A percentile compares a stretch with the other conserved stretches of the same genome.
phyloP scores from a whole-genome alignment of 1,140 invertebrate genomes.

The Sitophilus oryzae region DNA sequence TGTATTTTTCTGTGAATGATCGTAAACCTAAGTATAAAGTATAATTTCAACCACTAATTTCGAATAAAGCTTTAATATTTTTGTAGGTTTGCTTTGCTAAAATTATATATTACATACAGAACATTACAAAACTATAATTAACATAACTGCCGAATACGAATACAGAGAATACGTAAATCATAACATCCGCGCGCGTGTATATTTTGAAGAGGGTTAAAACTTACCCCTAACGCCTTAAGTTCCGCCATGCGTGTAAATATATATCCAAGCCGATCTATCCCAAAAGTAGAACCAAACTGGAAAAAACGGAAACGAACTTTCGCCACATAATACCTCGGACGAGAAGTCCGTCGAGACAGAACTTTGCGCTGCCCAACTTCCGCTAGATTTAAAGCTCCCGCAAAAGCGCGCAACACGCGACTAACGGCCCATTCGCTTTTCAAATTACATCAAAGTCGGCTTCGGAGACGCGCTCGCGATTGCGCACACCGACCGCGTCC shows the following conservation, averaged over 20 bases:
- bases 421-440: slow-evolving; percentile 11
- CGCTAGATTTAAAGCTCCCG: neutral
- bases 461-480: too few species aligned
- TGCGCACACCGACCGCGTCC: too few species aligned
- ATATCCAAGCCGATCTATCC: slow-evolving; percentile 15
- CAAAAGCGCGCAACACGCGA: slow-evolving; percentile 12
- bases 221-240: slow-evolving; percentile 16
- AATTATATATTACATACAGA: too few species aligned
- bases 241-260: slow-evolving; percentile 17
- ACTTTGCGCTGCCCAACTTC: neutral
- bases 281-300: slow-evolving; percentile 5
- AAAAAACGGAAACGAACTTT: neutral
- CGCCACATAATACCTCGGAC: slow-evolving; percentile 13
- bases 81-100: neutral
- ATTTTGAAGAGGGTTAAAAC: too few species aligned
- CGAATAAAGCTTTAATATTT: too few species aligned
- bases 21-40: too few species aligned
- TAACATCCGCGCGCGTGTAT: too few species aligned
- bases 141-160: too few species aligned
- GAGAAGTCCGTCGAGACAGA: neutral
- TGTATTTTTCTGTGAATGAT: too few species aligned
- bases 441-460: slow-evolving; percentile 1
- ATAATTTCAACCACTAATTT: too few species aligned
- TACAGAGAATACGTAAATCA: too few species aligned
- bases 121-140: too few species aligned